Percentiles rank a stretch among this genome's conserved stretches.
These are phyloP conservation scores for Dimorphilus gyrociliatus DNA, from an alignment of 2,888 invertebrate species.

Conservation along the genomic window DNA sequence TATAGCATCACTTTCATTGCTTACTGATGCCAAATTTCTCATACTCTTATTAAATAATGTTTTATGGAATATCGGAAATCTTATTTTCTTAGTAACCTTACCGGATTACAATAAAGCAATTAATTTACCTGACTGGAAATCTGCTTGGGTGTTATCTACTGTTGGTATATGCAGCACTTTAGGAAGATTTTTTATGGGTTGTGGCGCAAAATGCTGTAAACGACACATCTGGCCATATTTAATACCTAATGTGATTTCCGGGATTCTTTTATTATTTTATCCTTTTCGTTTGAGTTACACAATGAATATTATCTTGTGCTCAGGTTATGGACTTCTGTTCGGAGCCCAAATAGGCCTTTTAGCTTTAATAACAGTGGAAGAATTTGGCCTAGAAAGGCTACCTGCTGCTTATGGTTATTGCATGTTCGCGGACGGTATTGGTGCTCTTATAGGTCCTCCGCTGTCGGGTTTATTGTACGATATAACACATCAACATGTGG, in stretches of 20 bases:
- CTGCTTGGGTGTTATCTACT: conserved; percentile 4
- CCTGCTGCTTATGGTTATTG: conserved; percentile 6
- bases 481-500: conserved; percentile 3
- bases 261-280: conserved; percentile 4
- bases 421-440: conserved; percentile 6
- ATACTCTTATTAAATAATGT: conserved; percentile 5
- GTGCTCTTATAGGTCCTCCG: conserved; percentile 6
- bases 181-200: conserved; percentile 3
- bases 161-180: conserved; percentile 4
- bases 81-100: conserved; percentile 4
- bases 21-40: conserved; percentile 3
- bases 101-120: conserved; percentile 4
- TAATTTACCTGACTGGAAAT: conserved; percentile 2
- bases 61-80: conserved; percentile 5
- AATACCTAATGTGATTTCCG: conserved; percentile 4
- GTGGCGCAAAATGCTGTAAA: conserved; percentile 2
- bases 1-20: too few species aligned
- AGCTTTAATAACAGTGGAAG: conserved; percentile 5
- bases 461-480: conserved; percentile 6
- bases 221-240: too few species aligned
- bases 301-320: conserved; percentile 2
- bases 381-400: conserved; percentile 5
- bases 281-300: conserved; percentile 1
- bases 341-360: conserved; percentile 6
- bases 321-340: conserved; percentile 5